Base-by-base conservation (phyloP, 1,140 invertebrate genomes). In the Camponotus floridanus region DNA sequence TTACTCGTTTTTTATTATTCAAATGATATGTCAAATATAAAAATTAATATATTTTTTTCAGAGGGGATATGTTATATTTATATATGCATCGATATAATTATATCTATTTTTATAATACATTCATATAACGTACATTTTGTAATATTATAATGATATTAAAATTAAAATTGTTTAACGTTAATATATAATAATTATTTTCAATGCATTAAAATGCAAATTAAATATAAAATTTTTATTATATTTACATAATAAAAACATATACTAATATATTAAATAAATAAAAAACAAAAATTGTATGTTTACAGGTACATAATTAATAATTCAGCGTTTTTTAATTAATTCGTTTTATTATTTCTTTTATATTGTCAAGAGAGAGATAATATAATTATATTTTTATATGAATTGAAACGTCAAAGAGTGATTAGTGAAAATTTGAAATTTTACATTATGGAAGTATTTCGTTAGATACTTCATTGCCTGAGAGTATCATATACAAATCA, bases 401-500 rank as follows among this genome's bases (percentile, higher is more conserved):
- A 36, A 0, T 73, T 61, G 18, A 73, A 21, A 36, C 42, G 21
- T 59, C 21, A 39, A 57, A 21, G 26, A 26, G 13, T 45, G 6
- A 13, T 61, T 45, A 79, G 33, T 2, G 3, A 48, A 33, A 62
- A 1, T 73, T 33, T 83, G 7, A 45, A 62, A 70, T 70, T 31
- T 71, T 62, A 85, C 1, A 39, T 57, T 79, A 70, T 48, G 36
- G 26, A 67, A 48, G 7, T 21, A 55, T 55, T 45, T 85, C 64
- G 21, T 15, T 71, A 21, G 73, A 85, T 5, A 59, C 21, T 78
- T 87, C 86, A 73, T 85, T 93, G 64, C 93, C 91, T 4, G 90
- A 68, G 51, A 91, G 48, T 76, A 93, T 86, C 55, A 88, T 76
- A 65, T 83, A 87, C 71, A 92, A 87, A 76, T 93, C 92, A 13